Base-by-base conservation (phyloP, 2,113 vertebrate species). In the Peromyscus leucopus region DNA sequence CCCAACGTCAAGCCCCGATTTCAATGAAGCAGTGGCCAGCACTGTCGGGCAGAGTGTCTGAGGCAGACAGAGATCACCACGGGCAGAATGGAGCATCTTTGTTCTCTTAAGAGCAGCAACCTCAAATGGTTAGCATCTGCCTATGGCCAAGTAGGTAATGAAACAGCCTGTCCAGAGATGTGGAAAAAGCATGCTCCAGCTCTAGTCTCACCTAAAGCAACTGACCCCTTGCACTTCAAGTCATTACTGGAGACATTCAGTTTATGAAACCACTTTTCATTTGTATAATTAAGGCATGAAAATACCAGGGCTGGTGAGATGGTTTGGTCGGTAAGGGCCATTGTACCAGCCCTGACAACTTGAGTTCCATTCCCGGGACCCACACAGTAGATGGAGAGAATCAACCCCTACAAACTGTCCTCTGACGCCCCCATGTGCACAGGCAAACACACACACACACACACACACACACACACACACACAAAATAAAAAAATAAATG, bases 241-340 rank as follows among this genome's bases (percentile, higher is more conserved):
- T 83, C 51, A 93, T 57, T 90, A 69, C 57, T 71, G 79, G 46
- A 92, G 83, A 69, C 9, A 59, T 10, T 90, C 13, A 39, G 36
- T 55, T 95, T 85, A 48, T 39, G 2, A 94, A 84, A 57, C 15
- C 17, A 59, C 80, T 39, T 72, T 82, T 75, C 22, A 94, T 51
- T 94, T 89, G 75, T 55, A 7, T 91, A 42, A 89, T 76, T 76
- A 90, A 78, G 42, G 82, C 91, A 55, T 75, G 2, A 42, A 82
- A n/a, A 57, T 57, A 19, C 24, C 21, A 82, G 79, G 33, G 19
- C 33, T 26, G 33, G 79, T 28, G 42, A 57, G 51, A 57, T 12
- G 17, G 16, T 46, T n/a, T 31, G 21, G 9, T 2, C 4, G 78
- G 51, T 80, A 55, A 36, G 9, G 51, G 31, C 28, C 16, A 33